These are phyloP conservation scores for Triplophysa siluroides DNA, from an alignment of 2,113 vertebrate species.

Conservation along the genomic window DNA sequence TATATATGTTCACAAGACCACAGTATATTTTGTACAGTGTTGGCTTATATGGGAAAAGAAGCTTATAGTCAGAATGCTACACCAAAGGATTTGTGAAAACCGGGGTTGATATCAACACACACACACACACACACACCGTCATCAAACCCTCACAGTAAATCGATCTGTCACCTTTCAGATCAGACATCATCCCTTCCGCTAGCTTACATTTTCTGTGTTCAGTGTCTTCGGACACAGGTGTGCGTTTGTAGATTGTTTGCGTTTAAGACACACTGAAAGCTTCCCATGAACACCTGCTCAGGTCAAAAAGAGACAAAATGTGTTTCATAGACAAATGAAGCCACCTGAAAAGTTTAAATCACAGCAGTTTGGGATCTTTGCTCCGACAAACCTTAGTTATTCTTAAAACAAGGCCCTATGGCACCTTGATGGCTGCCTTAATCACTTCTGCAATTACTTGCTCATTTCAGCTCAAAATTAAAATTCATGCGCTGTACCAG, in stretches of 20 bases:
- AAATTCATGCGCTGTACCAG: slow-evolving; percentile 8
- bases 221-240: slow-evolving; percentile 64
- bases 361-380: not conserved
- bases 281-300: slow-evolving; percentile 57
- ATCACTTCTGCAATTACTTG: slow-evolving; percentile 23
- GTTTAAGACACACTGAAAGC: not conserved
- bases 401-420: not conserved
- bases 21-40: too few species aligned
- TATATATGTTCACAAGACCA: too few species aligned
- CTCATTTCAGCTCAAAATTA: slow-evolving; percentile 29
- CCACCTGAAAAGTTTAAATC: slow-evolving; percentile 3
- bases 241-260: slow-evolving; percentile 30
- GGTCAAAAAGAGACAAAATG: slow-evolving; percentile 8
- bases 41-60: not conserved
- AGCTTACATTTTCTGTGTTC: slow-evolving; percentile 40
- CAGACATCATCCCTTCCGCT: slow-evolving; percentile 53
- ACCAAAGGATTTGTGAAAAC: slow-evolving; percentile 13
- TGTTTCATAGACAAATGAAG: slow-evolving; percentile 22
- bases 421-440: not conserved
- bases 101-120: slow-evolving; percentile 20
- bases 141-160: slow-evolving; percentile 30
- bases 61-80: not conserved
- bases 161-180: slow-evolving; percentile 64
- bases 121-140: slow-evolving; percentile 26
- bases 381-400: not conserved